Evolutionary conservation across 2,888 invertebrate genomes (phyloP), one percentile per base, ranked within the genome.

Genomic region (Slavum lentiscoides): DNA sequence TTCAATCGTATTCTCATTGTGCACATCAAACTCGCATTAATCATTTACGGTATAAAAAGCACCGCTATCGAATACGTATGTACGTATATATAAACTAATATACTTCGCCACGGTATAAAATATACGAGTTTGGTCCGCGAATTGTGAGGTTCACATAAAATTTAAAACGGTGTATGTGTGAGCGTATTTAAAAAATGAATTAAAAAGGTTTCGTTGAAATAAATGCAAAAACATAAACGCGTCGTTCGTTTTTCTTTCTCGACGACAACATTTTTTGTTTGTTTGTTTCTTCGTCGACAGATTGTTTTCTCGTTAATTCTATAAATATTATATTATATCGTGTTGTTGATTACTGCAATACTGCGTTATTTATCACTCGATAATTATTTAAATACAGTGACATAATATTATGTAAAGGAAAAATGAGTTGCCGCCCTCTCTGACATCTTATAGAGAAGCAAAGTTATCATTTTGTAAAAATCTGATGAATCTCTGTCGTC

Each of bases 11-110:
- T 74, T 74, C 37, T 37, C 80, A 80, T 74, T 49, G 75, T 55
- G 23, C 75, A 21, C 81, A 67, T 66, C 75, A 74, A 81, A 81
- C 37, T 17, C 58, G 23, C 66, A 17, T 67, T 43, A 66, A 61
- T 64, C 75, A 66, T 67, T 43, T 7, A 7, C 6, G 39, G 43
- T 11, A 66, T 62, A 23, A n/a, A 74, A 62, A 74, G 19, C 13
- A 43, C 39, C 4, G 15, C 58, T 19, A 9, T 72, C 61, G 4
- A 9, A 67, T 30, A 39, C 23, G 1, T 49, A 43, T 23, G 0
- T 19, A 64, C 0, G 4, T 30, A 30, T 30, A 30, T 30, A 30
- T 30, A 30, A 30, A 30, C 4, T 30, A 30, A 30, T 30, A 30
- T 30, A 30, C 30, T 30, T 30, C 30, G 4, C 4, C 4, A 30